Evolutionary conservation across 1,140 invertebrate genomes (phyloP), one percentile per base, ranked within the genome.

Genomic region (Zaprionus tsacasi): DNA sequence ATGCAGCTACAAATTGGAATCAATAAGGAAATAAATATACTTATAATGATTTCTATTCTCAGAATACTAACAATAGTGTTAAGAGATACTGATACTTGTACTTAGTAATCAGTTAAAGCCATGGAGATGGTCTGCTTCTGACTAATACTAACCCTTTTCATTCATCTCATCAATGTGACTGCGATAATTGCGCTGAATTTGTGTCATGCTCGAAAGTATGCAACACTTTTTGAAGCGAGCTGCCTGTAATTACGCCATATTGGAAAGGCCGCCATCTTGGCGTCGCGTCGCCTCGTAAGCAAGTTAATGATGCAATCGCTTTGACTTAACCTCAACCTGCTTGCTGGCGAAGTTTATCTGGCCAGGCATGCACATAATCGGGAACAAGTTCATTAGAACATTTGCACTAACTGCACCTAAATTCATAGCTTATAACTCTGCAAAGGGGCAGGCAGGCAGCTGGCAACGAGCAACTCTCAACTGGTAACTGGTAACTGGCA

Each of bases 231-330:
- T 45, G n/a, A 17, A 17, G 11, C 45, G 17, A 56, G 30, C 17
- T 17, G 33, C 13, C 30, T 45, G 35, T 56, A 30, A 30, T 30
- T 30, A 30, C 27, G 27, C 27, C 27, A 30, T 30, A 30, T 30
- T 30, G 27, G 27, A 30, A 30, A 30, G 1, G 3, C 0, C 64
- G 64, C 55, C 43, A 12, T 21, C 13, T 33, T 27, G 11, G 21
- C 21, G 83, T 81, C 85, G 83, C 79, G 78, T 21, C 21, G 21
- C 21, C 21, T 21, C 21, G 21, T 21, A 21, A 21, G 77, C 70
- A 79, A 88, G 70, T 83, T 87, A 87, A 87, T 87, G 83, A 88
- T 87, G 83, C 77, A 87, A 81, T 80, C 83, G 83, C 56, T 70
- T 75, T 75, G 73, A 80, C 82, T 66, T 8, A 10, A 7, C 33